These are phyloP conservation scores for Zoroaster sp. DNA, from an alignment of 53 echinoderm and acorn worm genomes.

Conservation along the genomic window DNA sequence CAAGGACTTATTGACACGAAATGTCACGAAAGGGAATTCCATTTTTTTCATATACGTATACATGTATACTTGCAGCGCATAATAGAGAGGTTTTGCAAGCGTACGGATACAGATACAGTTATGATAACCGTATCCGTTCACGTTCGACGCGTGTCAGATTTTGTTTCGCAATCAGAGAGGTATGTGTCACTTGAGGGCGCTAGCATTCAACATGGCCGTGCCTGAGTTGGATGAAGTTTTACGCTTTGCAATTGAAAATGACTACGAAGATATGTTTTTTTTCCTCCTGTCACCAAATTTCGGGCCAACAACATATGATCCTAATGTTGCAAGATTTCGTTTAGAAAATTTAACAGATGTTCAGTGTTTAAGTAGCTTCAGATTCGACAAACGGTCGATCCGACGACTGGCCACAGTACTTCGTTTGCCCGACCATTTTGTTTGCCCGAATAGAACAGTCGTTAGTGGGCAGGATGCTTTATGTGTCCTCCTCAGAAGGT, in stretches of 20 bases:
- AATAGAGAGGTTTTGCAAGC: too few species aligned
- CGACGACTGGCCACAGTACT: background rate
- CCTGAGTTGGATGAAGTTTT: background rate
- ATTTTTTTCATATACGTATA: too few species aligned
- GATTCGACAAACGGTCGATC: slow-evolving; percentile 19
- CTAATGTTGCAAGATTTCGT: background rate
- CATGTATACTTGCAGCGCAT: too few species aligned
- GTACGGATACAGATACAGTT: too few species aligned
- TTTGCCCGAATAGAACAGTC: slow-evolving; percentile 41
- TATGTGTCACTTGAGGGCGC: background rate
- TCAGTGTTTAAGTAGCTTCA: slow-evolving; percentile 39
- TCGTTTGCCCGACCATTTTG: slow-evolving; percentile 12
- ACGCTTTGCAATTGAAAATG: slow-evolving; percentile 9
- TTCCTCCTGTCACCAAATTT: background rate
- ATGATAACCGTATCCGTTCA: background rate
- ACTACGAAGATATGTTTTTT: slow-evolving; percentile 9
- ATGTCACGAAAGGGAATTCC: too few species aligned
- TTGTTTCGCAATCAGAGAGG: background rate
- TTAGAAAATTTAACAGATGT: background rate
- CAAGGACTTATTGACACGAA: too few species aligned
- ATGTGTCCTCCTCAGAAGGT: slow-evolving; percentile 25
- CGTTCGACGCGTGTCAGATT: background rate
- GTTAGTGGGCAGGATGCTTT: slow-evolving; percentile 30
- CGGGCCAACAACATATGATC: slow-evolving; percentile 16
- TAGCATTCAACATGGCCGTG: background rate